A percentile compares a stretch with the other conserved stretches of the same genome.
Conservation (phyloP, 2,888 invertebrate genomes). For the Drosophila infuscata region DNA sequence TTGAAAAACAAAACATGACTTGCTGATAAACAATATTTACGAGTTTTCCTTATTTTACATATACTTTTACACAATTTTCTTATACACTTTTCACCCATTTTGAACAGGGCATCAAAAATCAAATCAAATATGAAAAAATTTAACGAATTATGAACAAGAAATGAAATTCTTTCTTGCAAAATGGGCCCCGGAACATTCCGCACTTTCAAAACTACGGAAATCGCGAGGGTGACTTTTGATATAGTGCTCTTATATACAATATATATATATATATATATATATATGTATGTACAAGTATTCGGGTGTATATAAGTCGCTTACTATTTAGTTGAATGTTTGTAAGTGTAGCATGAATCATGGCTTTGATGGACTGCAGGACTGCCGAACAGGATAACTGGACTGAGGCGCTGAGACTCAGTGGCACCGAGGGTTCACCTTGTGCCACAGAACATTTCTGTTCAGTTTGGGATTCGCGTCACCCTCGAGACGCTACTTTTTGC, state of each 20-base stretch:
- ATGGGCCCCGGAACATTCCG: not conserved
- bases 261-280: not conserved
- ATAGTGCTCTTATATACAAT: not conserved
- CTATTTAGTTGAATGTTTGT: slow-evolving; percentile 68
- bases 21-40: not conserved
- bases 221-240: slow-evolving; percentile 51
- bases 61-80: not conserved
- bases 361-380: slow-evolving; percentile 48
- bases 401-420: slow-evolving; percentile 30
- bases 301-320: slow-evolving; percentile 42
- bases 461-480: slow-evolving; percentile 39
- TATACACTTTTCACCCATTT: not conserved
- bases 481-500: slow-evolving; percentile 57
- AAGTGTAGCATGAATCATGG: slow-evolving; percentile 71
- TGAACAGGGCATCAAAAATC: not conserved
- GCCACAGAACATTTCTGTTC: not conserved
- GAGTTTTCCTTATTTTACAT: not conserved
- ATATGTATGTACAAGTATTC: not conserved
- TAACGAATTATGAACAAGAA: not conserved
- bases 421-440: slow-evolving; percentile 42
- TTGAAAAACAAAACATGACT: not conserved
- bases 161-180: not conserved
- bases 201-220: not conserved
- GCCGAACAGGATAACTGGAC: slow-evolving; percentile 10
- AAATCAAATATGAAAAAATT: not conserved